Evolutionary conservation across 2,888 invertebrate species (phyloP), one percentile per base, ranked within the genome.

Genomic region (Nezara viridula): DNA sequence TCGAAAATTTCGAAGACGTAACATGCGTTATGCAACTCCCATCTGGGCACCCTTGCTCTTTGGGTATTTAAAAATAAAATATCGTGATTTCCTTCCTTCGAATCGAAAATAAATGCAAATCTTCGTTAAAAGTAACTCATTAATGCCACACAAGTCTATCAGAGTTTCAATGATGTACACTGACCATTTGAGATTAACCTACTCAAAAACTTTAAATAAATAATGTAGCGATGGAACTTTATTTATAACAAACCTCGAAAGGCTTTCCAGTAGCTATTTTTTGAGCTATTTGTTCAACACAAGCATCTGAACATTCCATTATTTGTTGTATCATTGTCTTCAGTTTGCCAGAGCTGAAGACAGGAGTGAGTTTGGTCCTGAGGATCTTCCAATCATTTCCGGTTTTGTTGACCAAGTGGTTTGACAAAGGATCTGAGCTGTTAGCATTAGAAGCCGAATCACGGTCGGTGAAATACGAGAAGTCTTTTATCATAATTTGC

Each of bases 281-380:
- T 50, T 90, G 49, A 7, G 86, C 49, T 87, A 90, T 81, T 49
- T 88, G 87, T 5, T 88, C 86, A 27, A 87, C 60, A 40, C 91
- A 44, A 5, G 77, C 85, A 37, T 92, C 91, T 21, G 92, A 92
- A 50, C 93, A 93, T 60, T 93, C 93, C 50, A 92, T 91, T 92
- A 94, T 93, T 73, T 94, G 92, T 0, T 92, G 92, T 44, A 94
- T 92, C 94, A 95, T 94, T 77, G 92, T 92, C 91, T 94, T 94
- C 88, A 95, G 92, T 37, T 94, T 95, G 24, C 94, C 94, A 0
- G 94, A 93, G 0, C 94, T 94, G 91, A 95, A 94, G 0, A 94
- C 93, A 0, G 94, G 94, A 0, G 94, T 93, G 50, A 95, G 92
- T 91, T 94, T 94, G 1, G 93, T 91, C 44, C 95, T 92, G 14